Percentiles rank a stretch among this genome's conserved stretches.
phyloP scores from a whole-genome alignment of 1,140 invertebrate species.

The fruit fly (Drosophila melanogaster) region Release_6_plus_ISO1_MT NT_033777.3:22939501-22940000 shows the following conservation, averaged over 20 bases:
- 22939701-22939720: background rate
- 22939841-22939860: background rate
- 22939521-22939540: conserved; percentile 59
- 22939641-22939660: conserved; percentile 49
- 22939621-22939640: conserved; percentile 46
- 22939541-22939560: conserved; percentile 61
- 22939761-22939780: too few relatives aligned
- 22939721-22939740: background rate
- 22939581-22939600: conserved; percentile 53
- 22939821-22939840: background rate
- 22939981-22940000: conserved; percentile 28
- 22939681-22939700: conserved; percentile 17
- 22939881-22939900: conserved; percentile 3
- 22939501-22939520: conserved; percentile 53
- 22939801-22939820: too few relatives aligned
- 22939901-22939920: background rate
- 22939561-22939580: conserved; percentile 57
- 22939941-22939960: conserved; percentile 36
- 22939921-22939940: conserved; percentile 21
- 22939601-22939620: conserved; percentile 35
- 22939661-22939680: conserved; percentile 10
- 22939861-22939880: background rate
- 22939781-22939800: too few relatives aligned
- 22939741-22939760: background rate
- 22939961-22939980: conserved; percentile 39